Evolutionary conservation across 2,113 vertebrate genomes (phyloP).

Genomic region (Empidonax traillii): DNA sequence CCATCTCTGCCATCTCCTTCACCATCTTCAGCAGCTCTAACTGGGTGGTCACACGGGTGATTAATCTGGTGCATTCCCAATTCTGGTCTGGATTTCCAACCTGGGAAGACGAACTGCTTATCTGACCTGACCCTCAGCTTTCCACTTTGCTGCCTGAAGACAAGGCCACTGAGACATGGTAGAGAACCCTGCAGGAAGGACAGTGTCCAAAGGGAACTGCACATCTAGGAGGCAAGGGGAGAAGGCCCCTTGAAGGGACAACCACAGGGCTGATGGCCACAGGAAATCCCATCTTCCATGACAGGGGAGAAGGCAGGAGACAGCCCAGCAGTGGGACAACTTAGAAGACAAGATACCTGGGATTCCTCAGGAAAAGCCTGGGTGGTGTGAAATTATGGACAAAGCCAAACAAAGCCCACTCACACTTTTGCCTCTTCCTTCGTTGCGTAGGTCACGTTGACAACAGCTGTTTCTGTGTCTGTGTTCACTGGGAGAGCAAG

Average conservation of each 20-base stretch:
- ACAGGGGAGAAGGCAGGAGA: neutral
- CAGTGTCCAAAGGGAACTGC: neutral
- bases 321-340: neutral
- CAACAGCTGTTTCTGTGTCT: constrained; percentile 93
- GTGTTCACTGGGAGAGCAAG: constrained; percentile 85
- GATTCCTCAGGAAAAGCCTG: neutral
- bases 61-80: neutral
- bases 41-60: neutral
- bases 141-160: neutral
- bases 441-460: constrained; percentile 90
- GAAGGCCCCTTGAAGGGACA: neutral
- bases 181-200: neutral
- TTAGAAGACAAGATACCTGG: neutral
- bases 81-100: neutral
- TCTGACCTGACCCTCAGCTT: neutral
- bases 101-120: neutral
- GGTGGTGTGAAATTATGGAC: rapidly evolving
- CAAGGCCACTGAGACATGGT: neutral
- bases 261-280: neutral
- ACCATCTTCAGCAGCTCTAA: neutral
- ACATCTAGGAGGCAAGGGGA: neutral
- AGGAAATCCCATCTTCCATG: neutral
- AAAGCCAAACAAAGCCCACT: constrained; percentile 44
- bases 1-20: neutral
- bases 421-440: constrained; percentile 95